Evolutionary conservation across 2,113 vertebrate species (phyloP), one percentile per base, ranked within the genome.

Genomic region (Acrocephalus kingi): DNA sequence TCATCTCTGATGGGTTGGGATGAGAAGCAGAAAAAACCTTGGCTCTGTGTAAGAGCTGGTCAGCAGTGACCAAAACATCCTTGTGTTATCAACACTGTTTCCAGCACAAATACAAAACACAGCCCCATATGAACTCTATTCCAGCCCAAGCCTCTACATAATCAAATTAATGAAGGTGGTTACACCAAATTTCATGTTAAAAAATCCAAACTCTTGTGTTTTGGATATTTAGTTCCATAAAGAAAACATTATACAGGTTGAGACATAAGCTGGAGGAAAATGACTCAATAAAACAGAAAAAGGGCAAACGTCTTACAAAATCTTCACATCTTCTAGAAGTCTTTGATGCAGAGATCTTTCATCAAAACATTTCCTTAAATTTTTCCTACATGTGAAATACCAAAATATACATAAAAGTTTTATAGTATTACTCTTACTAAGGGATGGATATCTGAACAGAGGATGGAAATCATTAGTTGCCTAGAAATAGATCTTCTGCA

Each of bases 1-100:
- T 39, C 1, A 17, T 30, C 0, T 0, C 11, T 52, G 46, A 9
- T 11, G 16, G 24, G 3, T 0, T 6, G 4, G 4, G 1, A 0
- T 9, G 11, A 84, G 43, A 2, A 54, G 14, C 2, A 68, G 78
- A 27, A 49, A 7, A 49, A 6, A 1, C 48, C 22, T 46, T 73
- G 58, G 5, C 4, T 1, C 16, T 35, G 24, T 13, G 15, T 7
- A 6, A 72, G 12, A 3, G 0, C 33, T 43, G 33, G 16, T 56
- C 25, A 69, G 22, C 19, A 46, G 10, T 11, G 24, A 56, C 23
- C 2, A 20, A 85, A 61, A 54, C 6, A 51, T 24, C 22, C 25
- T 31, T 23, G 18, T 31, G 15, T 10, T 41, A 45, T 8, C 71
- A 55, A 24, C 7, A 3, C 11, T 37, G 1, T 19, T 85, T 52